Conservation (phyloP, 2,113 vertebrate genomes). For the Natator depressus region DNA sequence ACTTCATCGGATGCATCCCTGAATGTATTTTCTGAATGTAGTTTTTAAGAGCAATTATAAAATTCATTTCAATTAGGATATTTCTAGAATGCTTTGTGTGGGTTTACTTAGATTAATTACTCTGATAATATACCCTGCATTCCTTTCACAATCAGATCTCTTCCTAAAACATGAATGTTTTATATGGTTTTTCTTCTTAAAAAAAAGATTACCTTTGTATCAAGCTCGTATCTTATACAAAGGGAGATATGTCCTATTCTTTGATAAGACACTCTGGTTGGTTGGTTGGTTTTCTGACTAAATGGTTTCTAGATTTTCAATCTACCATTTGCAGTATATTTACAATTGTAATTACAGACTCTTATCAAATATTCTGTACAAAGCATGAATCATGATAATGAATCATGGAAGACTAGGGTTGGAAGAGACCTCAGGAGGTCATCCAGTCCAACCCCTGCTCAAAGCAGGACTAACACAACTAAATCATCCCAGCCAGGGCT, state of each 20-base stretch:
- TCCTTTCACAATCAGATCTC: neutral
- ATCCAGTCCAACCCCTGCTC: too few species aligned
- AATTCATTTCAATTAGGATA: neutral
- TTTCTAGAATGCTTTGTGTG: neutral
- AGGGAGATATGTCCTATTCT: neutral
- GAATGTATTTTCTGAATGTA: neutral
- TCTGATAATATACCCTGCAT: neutral
- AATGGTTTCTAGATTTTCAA: neutral
- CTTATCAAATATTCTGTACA: neutral
- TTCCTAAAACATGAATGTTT: neutral
- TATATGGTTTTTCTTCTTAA: neutral
- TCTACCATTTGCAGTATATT: neutral
- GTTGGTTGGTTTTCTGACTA: neutral
- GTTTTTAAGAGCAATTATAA: neutral
- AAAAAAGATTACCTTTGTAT: neutral
- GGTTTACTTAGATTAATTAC: neutral
- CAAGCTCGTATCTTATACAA: neutral
- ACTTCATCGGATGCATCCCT: too few species aligned
- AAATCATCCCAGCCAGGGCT: too few species aligned
- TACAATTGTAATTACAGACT: neutral
- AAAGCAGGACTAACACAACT: too few species aligned
- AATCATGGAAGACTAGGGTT: neutral
- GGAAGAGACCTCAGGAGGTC: too few species aligned
- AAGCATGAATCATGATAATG: neutral
- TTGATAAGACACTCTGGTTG: neutral